Evolutionary conservation across 64 coral and sea anemone species (phyloP), one percentile per base, ranked within the genome.

Genomic region (Actinia tenebrosa): DNA sequence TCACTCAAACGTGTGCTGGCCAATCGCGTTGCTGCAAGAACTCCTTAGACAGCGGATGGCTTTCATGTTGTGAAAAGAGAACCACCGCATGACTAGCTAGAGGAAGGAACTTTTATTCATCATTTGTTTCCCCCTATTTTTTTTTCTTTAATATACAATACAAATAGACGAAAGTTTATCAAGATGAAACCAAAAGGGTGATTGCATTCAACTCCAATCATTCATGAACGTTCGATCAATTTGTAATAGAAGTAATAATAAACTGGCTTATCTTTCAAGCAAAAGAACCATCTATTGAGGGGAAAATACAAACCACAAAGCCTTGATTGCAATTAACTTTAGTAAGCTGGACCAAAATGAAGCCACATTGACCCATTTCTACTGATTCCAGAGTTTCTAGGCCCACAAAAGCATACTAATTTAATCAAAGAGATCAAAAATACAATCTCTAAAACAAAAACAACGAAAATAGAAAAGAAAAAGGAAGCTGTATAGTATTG

Each of bases 271-370:
- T 75, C 69, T 75, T 37, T 75, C n/a, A 42, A 75, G 69, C 27
- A 75, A 75, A 75, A 75, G 69, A 75, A 75, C 69, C 69, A 75
- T 75, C 69, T 30, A 75, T 75, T 75, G 69, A 75, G 25, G 69
- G 69, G 27, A 42, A 75, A 75, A 71, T 13, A 71, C 22, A 75
- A 75, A 75, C 69, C 69, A 75, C 69, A 75, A 75, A 42, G 23
- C 69, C 42, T 30, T 27, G 11, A 43, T n/a, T 75, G n/a, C 42
- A 75, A 75, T 75, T 75, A 75, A 75, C 69, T 75, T 75, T 75
- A 75, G 42, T 75, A 75, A n/a, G 22, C 69, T 75, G n/a, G n/a
- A 10, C 23, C 69, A 75, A 75, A 75, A 30, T 10, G 69, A 75
- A 75, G 27, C 69, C 69, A 75, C 69, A 75, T 75, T 75, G 69